These are phyloP conservation scores for Apamea anceps DNA, from an alignment of 2,888 invertebrate species.

Conservation along the genomic window DNA sequence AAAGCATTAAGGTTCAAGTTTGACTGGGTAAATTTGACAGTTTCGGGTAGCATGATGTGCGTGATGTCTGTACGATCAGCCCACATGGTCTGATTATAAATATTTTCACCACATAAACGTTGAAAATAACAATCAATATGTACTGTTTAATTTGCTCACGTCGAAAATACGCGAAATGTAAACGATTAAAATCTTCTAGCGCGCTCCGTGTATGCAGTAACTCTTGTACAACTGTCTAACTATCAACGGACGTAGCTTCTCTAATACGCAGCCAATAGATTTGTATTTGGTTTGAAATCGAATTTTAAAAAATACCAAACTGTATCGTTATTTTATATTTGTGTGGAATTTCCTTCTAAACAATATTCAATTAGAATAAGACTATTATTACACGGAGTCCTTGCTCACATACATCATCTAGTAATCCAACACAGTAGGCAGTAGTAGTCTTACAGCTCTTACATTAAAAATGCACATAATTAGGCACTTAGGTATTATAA, in stretches of 20 bases:
- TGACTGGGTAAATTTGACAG: too few species aligned
- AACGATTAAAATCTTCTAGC: slow-evolving; percentile 48
- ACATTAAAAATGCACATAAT: too few species aligned
- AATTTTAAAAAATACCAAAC: background rate
- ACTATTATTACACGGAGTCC: too few species aligned
- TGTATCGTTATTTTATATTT: background rate
- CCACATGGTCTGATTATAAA: slow-evolving; percentile 30
- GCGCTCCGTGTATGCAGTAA: slow-evolving; percentile 43
- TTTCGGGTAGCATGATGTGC: too few species aligned
- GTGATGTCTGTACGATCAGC: background rate
- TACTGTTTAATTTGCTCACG: slow-evolving; percentile 31
- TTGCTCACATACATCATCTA: too few species aligned
- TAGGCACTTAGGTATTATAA: too few species aligned
- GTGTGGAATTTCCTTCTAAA: too few species aligned
- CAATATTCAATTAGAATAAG: too few species aligned
- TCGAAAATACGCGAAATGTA: slow-evolving; percentile 32
- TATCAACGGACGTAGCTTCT: slow-evolving; percentile 37
- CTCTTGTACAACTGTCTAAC: slow-evolving; percentile 29
- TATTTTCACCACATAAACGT: slow-evolving; percentile 30
- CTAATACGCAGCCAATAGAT: background rate
- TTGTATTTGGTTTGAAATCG: background rate
- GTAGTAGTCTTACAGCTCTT: too few species aligned
- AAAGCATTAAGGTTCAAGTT: too few species aligned
- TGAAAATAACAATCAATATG: slow-evolving; percentile 38
- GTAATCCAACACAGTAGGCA: too few species aligned